These are phyloP conservation scores for Drosophila neocordata DNA, from an alignment of 1,140 invertebrate species.

Conservation along the genomic window DNA sequence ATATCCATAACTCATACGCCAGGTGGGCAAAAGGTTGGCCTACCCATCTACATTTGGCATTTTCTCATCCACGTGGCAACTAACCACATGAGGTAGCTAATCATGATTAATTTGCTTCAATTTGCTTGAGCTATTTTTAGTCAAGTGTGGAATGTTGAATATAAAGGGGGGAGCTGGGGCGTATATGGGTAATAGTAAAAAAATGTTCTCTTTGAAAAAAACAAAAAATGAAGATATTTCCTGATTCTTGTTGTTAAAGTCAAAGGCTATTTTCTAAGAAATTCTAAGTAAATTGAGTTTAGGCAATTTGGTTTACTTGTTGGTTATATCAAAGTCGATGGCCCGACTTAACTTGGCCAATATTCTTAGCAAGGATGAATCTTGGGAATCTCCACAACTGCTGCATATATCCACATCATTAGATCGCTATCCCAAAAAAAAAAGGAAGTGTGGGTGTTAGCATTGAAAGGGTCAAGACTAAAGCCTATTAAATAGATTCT, in stretches of 20 bases:
- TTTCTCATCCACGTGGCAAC: slow-evolving; percentile 18
- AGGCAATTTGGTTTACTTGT: too few relatives aligned
- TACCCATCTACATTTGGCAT: slow-evolving; percentile 11
- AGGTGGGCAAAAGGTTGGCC: slow-evolving; percentile 42
- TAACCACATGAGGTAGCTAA: slow-evolving; percentile 47
- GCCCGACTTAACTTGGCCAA: too few relatives aligned
- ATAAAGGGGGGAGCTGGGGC: too few relatives aligned
- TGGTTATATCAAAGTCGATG: too few relatives aligned
- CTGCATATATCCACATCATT: background rate
- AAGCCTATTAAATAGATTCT: background rate
- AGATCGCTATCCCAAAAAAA: background rate
- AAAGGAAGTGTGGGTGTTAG: background rate
- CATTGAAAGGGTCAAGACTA: background rate
- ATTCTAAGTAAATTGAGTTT: too few relatives aligned
- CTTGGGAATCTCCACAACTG: slow-evolving; percentile 2
- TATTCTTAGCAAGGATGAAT: too few relatives aligned
- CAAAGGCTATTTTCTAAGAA: too few relatives aligned
- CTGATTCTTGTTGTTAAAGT: too few relatives aligned
- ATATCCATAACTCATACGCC: slow-evolving; percentile 44
- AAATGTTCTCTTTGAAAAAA: too few relatives aligned
- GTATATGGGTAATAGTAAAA: too few relatives aligned
- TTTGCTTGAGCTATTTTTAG: slow-evolving; percentile 69
- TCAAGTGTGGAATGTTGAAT: slow-evolving; percentile 20
- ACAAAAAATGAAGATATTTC: too few relatives aligned
- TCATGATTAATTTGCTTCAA: slow-evolving; percentile 81